Conservation (phyloP, 2,113 vertebrate genomes). For the Cephalophus harveyi region DNA sequence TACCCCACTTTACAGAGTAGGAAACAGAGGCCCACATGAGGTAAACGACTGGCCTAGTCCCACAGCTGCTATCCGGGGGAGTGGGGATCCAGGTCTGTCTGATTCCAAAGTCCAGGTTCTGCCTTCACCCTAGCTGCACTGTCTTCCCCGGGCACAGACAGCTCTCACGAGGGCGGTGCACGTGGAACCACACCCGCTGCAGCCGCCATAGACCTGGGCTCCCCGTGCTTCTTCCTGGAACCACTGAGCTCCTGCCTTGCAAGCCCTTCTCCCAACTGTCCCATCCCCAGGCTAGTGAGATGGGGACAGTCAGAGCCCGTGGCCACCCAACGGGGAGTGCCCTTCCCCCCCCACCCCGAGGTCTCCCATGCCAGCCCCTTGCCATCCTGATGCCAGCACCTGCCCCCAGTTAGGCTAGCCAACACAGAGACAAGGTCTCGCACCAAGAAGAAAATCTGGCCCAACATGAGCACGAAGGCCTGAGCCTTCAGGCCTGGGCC, state of each 20-base stretch:
- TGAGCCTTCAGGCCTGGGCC: rapidly evolving
- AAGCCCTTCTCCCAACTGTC: neutral
- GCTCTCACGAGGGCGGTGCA: no score
- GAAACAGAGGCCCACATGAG: neutral
- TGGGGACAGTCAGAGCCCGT: neutral
- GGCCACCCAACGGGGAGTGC: rapidly evolving
- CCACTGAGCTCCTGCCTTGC: neutral
- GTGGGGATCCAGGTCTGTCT: neutral
- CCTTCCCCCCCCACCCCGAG: no score
- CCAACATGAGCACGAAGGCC: rapidly evolving
- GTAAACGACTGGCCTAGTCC: neutral
- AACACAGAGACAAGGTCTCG: neutral
- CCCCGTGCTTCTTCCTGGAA: neutral
- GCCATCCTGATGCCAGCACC: neutral
- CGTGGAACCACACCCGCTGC: no score
- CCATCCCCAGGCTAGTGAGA: no score
- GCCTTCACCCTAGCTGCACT: neutral
- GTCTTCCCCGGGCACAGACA: no score
- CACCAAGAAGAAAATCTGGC: neutral
- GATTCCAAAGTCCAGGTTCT: neutral
- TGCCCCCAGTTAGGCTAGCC: neutral
- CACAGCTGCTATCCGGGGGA: neutral
- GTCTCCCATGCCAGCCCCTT: rapidly evolving
- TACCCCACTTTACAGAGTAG: neutral
- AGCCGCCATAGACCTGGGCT: no score